Base-by-base conservation (phyloP, 2,888 invertebrate genomes). In the Micropterix aruncella region DNA sequence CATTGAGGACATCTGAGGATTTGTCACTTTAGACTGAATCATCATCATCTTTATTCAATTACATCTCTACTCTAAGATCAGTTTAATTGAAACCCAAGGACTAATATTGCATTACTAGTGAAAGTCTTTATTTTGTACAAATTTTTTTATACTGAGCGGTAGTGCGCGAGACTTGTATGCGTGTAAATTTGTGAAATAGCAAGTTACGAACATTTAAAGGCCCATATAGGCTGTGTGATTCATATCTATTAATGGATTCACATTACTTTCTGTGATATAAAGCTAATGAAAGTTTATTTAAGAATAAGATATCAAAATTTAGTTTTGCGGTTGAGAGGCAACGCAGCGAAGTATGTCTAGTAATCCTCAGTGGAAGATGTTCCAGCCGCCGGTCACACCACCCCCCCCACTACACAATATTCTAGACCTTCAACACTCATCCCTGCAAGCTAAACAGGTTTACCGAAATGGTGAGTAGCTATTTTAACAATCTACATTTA, bases 1-100 rank as follows among this genome's bases (percentile, higher is more conserved):
- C 83, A 84, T 83, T 84, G 83, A 83, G 80, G 83, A 83, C 83
- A 83, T 83, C 83, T 83, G 83, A 82, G 81, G 81, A 83, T 79
- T 12, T 27, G 27, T 12, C 27, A 27, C 27, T 12, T 7, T 27
- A 27, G 27, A 27, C 27, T 27, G 27, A 27, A 27, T 27, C 27
- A 12, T 27, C n/a, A 27, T 27, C 27, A n/a, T n/a, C n/a, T n/a
- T n/a, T n/a, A n/a, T n/a, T 27, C 27, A 27, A 27, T 27, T 27
- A 27, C 27, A 27, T 27, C 12, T 27, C 27, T 27, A 12, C 27
- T 27, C 12, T 27, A 27, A 27, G 27, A 7, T 27, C 27, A 27
- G 12, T 27, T 7, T 27, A 27, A 27, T 27, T 27, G 27, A 27
- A 7, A 12, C 27, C 12, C 27, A 27, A 27, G 27, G 27, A 27